Evolutionary conservation across 2,113 vertebrate genomes (phyloP).

Genomic region (Heterotilapia buettikoferi): DNA sequence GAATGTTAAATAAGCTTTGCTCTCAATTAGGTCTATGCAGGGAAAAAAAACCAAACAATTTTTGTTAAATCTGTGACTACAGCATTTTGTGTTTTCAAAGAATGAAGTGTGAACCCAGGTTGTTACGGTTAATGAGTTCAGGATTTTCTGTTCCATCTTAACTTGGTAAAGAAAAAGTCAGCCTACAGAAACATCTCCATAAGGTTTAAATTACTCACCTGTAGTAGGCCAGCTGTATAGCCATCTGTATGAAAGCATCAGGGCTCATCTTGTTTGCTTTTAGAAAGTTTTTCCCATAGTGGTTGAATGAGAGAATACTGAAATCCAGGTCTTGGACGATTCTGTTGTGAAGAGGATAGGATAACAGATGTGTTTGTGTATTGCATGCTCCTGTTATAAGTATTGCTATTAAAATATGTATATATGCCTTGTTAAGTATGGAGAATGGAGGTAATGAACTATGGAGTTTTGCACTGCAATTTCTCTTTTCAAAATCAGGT

Average conservation of each 20-base stretch:
- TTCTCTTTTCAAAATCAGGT: background rate
- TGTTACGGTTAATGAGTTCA: background rate
- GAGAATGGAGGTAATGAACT: background rate
- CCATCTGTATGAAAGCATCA: constrained; percentile 88
- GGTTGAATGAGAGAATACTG: constrained; percentile 74
- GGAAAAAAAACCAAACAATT: rapidly evolving
- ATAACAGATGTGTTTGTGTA: background rate
- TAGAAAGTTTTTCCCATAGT: constrained; percentile 85
- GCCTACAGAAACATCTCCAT: background rate
- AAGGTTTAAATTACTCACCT: constrained; percentile 65
- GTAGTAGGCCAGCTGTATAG: constrained; percentile 86
- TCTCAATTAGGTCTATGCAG: background rate
- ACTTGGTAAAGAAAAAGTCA: background rate
- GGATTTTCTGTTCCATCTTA: background rate
- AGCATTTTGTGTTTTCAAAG: background rate
- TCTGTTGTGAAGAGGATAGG: constrained; percentile 43
- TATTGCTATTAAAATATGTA: background rate
- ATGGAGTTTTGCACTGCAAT: background rate
- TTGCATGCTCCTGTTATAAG: background rate
- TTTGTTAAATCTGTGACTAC: background rate
- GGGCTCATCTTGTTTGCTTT: constrained; percentile 86
- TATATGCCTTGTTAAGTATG: background rate
- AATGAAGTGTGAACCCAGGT: background rate
- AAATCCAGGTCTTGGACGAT: constrained; percentile 84
- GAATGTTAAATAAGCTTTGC: background rate